Base-by-base conservation (phyloP, 2,797 vertebrate species). In the Loriculus beryllinus region DNA sequence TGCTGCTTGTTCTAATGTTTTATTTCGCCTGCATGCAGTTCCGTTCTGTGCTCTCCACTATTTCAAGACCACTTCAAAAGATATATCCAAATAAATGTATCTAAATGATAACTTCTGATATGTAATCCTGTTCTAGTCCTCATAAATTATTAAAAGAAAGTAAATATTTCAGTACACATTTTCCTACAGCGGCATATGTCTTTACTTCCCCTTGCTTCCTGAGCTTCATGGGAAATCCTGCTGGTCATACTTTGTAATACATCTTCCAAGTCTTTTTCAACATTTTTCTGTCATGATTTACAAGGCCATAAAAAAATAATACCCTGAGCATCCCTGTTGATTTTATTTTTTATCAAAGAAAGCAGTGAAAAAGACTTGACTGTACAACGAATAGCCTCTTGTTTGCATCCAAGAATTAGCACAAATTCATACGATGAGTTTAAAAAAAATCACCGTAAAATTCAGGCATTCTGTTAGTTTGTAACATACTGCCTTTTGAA, bases 161-260 rank as follows among this genome's bases (percentile, higher is more conserved):
- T 91, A 88, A 91, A 79, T 93, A 78, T 84, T 95, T 92, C 78
- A 93, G 25, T 54, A n/a, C 3, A 2, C 6, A 0, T 78, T 88
- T 92, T 91, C 25, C 17, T 78, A 5, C 22, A 63, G 16, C 8
- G 9, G 14, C 33, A 0, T 26, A 80, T 56, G 35, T 69, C 37
- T 80, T 72, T 62, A 42, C 3, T 75, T 35, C n/a, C 0, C 0
- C 7, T 11, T 10, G 6, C 25, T 83, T 81, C 26, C n/a, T 2
- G 14, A 69, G 48, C 23, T 13, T 54, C 14, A 14, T 26, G 16
- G 60, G 49, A 71, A 81, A 47, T 9, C 39, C 21, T 49, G 6
- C 33, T 82, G 72, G 29, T 52, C 2, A 6, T 68, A 13, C 15
- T 71, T 83, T 69, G 52, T 57, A 47, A 12, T 48, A 23, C 3